Evolutionary conservation across 2,888 invertebrate genomes (phyloP).

Genomic region (Pyrrhosoma nymphula): DNA sequence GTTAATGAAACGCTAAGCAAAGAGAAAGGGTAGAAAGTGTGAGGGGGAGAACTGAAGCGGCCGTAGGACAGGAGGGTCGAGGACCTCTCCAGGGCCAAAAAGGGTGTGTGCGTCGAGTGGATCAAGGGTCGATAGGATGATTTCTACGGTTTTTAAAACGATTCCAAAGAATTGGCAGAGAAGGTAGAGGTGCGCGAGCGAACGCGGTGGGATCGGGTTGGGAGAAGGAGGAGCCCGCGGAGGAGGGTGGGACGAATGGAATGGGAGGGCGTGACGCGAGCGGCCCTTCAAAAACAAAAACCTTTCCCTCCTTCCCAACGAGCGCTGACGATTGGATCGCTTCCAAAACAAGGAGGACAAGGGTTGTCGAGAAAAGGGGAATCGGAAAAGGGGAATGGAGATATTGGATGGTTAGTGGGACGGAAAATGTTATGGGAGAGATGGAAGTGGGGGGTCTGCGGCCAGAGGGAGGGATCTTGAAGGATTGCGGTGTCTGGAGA

Average conservation of each 20-base stretch:
- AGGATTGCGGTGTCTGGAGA: neutral
- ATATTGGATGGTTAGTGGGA: neutral
- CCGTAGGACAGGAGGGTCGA: neutral
- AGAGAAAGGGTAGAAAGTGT: neutral
- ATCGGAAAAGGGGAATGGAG: neutral
- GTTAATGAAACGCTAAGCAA: neutral
- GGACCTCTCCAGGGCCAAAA: neutral
- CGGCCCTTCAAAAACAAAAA: neutral
- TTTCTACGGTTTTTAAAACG: neutral
- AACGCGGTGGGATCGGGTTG: neutral
- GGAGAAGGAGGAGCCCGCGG: neutral
- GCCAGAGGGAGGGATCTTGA: neutral
- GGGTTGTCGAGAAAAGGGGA: neutral
- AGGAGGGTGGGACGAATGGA: neutral
- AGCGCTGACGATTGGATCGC: neutral
- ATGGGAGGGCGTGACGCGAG: neutral
- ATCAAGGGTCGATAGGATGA: conserved; percentile 24
- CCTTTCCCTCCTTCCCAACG: too few species aligned
- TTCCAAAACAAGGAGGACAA: conserved; percentile 17
- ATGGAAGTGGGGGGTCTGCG: neutral
- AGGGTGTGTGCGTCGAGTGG: neutral
- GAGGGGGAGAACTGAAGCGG: neutral
- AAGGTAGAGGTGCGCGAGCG: neutral
- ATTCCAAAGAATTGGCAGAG: neutral
- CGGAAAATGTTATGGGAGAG: neutral